Evolutionary conservation across 1,140 invertebrate species (phyloP), one percentile per base, ranked within the genome.

Genomic region (Tetraneura akinire): DNA sequence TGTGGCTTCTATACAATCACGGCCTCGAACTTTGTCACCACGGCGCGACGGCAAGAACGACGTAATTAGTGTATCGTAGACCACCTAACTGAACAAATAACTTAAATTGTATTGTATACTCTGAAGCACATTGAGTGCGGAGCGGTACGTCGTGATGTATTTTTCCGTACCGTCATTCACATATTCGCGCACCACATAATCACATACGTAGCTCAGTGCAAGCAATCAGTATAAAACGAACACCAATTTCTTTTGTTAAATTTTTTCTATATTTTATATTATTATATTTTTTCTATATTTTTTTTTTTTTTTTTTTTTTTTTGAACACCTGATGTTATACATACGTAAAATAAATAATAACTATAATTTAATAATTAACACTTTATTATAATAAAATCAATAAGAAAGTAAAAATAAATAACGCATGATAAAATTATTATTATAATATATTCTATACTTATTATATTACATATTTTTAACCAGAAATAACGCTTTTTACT

Each of bases 141-240:
- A 32, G 60, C 18, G 3, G 21, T 42, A 49, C 23, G 37, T 21
- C 26, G 21, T 37, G 47, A 10, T 64, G 29, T 26, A 64, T 60
- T 32, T 64, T 42, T 26, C 78, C 78, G 9, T 60, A 57, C 23
- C 60, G 45, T 37, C 45, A 32, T 14, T 51, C 55, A 9, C 47
- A 1, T 53, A 32, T 9, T 51, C 21, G 14, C 26, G 18, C 26
- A 32, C 51, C 45, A 32, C 55, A 64, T 81, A 53, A 26, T 66
- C 18, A 66, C 62, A 57, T 81, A 64, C 29, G 80, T 53, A 81
- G n/a, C 29, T 81, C 80, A 62, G 60, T 81, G 3, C 13, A 57
- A 16, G 62, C 45, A 49, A 66, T 57, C 55, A 2, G 55, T 66
- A 66, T 8, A n/a, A n/a, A n/a, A n/a, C n/a, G n/a, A 66, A 66